Conservation (phyloP, 1,140 invertebrate species). For the Oryctes rhinoceros region DNA sequence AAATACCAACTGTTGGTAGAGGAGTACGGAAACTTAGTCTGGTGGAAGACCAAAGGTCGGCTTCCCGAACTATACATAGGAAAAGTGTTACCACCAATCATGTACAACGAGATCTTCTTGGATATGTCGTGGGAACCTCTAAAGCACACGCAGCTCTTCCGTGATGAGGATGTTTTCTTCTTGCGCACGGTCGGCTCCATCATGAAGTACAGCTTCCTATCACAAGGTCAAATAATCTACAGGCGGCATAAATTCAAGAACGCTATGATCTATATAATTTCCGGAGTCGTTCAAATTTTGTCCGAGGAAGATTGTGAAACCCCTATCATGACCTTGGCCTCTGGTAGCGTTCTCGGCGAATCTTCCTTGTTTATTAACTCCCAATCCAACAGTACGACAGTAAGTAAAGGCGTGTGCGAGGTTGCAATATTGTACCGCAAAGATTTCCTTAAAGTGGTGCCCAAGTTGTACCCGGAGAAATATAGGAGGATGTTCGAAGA, state of each 20-base stretch:
- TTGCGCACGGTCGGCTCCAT: constrained; percentile 26
- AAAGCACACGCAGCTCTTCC: constrained; percentile 46
- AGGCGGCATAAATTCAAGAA: constrained; percentile 28
- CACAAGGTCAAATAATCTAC: constrained; percentile 38
- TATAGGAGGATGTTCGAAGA: constrained; percentile 13
- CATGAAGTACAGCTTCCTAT: constrained; percentile 28
- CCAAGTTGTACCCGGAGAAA: constrained; percentile 39
- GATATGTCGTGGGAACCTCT: constrained; percentile 44
- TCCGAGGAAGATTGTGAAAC: constrained; percentile 49
- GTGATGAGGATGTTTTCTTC: constrained; percentile 39
- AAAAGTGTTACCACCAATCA: constrained; percentile 30
- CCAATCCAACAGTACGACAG: constrained; percentile 42
- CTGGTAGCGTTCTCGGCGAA: constrained; percentile 45
- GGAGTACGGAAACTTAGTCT: background rate
- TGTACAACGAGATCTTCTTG: constrained; percentile 43
- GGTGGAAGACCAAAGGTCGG: background rate
- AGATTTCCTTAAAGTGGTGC: constrained; percentile 38
- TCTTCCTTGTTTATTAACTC: constrained; percentile 42
- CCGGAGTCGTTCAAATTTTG: constrained; percentile 45
- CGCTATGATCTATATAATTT: constrained; percentile 45
- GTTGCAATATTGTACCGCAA: constrained; percentile 40
- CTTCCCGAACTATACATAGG: background rate
- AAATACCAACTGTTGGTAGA: background rate
- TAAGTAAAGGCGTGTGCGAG: constrained; percentile 44
- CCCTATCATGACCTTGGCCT: constrained; percentile 43